Evolutionary conservation across 2,888 invertebrate genomes (phyloP).

Genomic region (Reticulitermes lucifugus): DNA sequence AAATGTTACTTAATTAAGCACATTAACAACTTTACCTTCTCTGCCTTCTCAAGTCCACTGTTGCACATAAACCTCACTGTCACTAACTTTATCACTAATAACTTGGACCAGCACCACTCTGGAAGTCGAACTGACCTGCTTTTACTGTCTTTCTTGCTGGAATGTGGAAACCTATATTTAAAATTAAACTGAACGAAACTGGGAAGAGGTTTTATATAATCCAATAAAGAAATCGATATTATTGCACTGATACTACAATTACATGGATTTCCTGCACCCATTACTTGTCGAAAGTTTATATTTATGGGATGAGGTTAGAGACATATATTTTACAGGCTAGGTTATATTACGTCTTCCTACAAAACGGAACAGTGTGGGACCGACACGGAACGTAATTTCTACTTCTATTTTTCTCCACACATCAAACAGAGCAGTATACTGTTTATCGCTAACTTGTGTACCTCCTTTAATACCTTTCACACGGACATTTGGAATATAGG

Average conservation of each 20-base stretch:
- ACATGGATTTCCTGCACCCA: background rate
- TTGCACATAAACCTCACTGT: too few relatives aligned
- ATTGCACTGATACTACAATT: background rate
- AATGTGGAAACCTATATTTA: background rate
- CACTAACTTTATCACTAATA: too few relatives aligned
- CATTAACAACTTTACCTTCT: too few relatives aligned
- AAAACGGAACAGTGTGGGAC: background rate
- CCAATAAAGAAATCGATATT: background rate
- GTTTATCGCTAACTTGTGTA: slow-evolving; percentile 6
- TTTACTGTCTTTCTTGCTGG: background rate
- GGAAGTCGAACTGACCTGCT: background rate
- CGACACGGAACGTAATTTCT: background rate
- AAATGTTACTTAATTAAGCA: too few relatives aligned
- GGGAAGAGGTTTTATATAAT: background rate
- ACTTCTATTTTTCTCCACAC: background rate
- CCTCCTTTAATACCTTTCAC: background rate
- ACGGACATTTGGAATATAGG: slow-evolving; percentile 4
- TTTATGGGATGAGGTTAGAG: background rate
- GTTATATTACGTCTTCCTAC: background rate
- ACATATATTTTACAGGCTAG: background rate
- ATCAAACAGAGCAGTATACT: background rate
- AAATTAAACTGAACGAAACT: background rate
- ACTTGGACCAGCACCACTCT: too few relatives aligned
- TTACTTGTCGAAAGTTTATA: background rate
- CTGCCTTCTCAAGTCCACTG: too few relatives aligned